Percentiles rank a stretch among this genome's conserved stretches.
These are phyloP conservation scores for Zophobas atratus DNA, from an alignment of 1,140 invertebrate species.

Conservation along the genomic window DNA sequence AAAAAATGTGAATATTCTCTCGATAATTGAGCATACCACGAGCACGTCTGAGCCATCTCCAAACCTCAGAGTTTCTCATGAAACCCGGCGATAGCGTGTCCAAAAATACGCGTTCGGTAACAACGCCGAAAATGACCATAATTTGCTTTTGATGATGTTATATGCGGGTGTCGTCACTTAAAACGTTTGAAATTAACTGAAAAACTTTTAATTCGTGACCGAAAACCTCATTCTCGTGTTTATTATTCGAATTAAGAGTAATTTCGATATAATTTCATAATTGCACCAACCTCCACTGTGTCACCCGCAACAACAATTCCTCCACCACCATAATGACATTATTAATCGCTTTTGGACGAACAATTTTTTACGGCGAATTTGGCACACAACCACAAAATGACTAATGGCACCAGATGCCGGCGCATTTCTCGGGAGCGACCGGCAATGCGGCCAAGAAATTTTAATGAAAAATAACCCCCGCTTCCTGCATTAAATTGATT, in stretches of 20 bases:
- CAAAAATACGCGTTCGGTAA: slow-evolving; percentile 28
- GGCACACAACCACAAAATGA: background rate
- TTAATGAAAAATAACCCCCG: slow-evolving; percentile 7
- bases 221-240: slow-evolving; percentile 14
- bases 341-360: slow-evolving; percentile 1
- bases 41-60: slow-evolving; percentile 1
- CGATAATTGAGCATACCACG: slow-evolving; percentile 20
- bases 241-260: slow-evolving; percentile 18
- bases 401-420: background rate
- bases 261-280: slow-evolving; percentile 24
- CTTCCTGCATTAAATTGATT: slow-evolving; percentile 5
- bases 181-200: slow-evolving; percentile 17
- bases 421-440: background rate
- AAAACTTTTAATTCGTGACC: slow-evolving; percentile 31
- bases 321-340: background rate
- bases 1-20: slow-evolving; percentile 6
- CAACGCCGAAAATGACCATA: slow-evolving; percentile 38
- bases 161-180: slow-evolving; percentile 41
- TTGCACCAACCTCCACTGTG: background rate
- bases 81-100: slow-evolving; percentile 30
- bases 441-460: background rate
- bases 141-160: slow-evolving; percentile 38
- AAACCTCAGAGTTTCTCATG: slow-evolving; percentile 32
- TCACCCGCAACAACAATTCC: background rate
- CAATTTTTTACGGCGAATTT: slow-evolving; percentile 7